phyloP scores from a whole-genome alignment of 1,140 invertebrate species.

The Drosophila ironensis region DNA sequence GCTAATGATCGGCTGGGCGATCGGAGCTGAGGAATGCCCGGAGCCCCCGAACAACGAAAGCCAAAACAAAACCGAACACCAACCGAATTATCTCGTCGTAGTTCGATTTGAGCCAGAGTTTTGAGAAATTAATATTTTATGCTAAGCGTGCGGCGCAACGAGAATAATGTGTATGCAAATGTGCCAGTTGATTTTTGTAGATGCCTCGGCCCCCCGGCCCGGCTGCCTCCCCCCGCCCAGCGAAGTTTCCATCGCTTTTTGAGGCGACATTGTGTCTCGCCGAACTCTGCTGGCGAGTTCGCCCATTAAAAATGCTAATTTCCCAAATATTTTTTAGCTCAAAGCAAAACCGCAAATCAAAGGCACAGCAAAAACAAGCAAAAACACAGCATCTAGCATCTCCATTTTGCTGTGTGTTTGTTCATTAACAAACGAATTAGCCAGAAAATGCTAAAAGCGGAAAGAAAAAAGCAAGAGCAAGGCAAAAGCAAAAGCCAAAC shows the following conservation, averaged over 20 bases:
- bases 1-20: conserved; percentile 54
- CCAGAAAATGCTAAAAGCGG: conserved; percentile 41
- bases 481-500: not conserved
- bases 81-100: not conserved
- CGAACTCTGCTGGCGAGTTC: conserved; percentile 35
- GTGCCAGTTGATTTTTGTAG: conserved; percentile 3
- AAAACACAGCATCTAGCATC: not conserved
- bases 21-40: conserved; percentile 20
- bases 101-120: conserved; percentile 20
- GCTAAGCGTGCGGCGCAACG: conserved; percentile 50
- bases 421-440: conserved; percentile 74
- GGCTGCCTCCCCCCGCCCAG: not conserved
- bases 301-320: conserved; percentile 76
- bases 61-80: conserved; percentile 17
- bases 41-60: conserved; percentile 1
- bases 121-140: conserved; percentile 70
- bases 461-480: conserved; percentile 2
- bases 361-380: no score
- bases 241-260: conserved; percentile 14
- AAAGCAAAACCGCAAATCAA: conserved; percentile 15
- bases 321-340: conserved; percentile 36
- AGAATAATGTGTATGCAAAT: conserved; percentile 38
- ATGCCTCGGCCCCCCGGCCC: not conserved
- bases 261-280: conserved; percentile 75
- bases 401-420: conserved; percentile 26